phyloP scores from a whole-genome alignment of 2,888 invertebrate species.

The Ectemnius continuus region DNA sequence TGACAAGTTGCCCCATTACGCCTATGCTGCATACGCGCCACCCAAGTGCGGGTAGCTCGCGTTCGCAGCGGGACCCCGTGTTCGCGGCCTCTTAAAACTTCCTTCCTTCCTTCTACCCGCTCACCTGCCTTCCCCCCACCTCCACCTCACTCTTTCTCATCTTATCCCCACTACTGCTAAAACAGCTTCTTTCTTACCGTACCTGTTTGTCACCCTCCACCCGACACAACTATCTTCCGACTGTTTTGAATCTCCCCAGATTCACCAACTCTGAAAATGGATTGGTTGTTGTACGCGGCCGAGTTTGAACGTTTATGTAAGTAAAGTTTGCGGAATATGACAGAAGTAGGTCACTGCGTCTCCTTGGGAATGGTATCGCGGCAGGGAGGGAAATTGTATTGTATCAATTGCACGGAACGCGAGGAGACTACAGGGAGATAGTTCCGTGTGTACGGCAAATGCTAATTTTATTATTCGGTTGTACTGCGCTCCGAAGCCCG shows the following conservation, averaged over 20 bases:
- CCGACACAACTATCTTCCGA: background rate
- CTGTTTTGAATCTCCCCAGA: too few species aligned
- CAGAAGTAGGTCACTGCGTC: too few species aligned
- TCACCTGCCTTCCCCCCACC: constrained; percentile 11
- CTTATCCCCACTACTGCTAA: background rate
- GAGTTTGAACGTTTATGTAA: too few species aligned
- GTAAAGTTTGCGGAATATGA: too few species aligned
- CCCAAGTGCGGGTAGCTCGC: constrained; percentile 70
- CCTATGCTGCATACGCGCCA: constrained; percentile 69
- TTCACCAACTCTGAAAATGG: too few species aligned
- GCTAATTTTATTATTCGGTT: too few species aligned
- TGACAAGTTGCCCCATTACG: constrained; percentile 74
- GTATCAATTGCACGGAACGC: too few species aligned
- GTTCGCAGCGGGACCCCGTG: constrained; percentile 68
- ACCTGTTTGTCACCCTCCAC: background rate
- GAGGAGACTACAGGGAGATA: too few species aligned
- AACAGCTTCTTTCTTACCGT: background rate
- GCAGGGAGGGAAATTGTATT: too few species aligned
- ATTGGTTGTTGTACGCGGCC: too few species aligned
- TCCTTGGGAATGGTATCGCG: too few species aligned
- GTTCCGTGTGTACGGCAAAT: too few species aligned
- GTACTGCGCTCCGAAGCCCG: background rate
- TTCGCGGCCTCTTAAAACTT: constrained; percentile 64
- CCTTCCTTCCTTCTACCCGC: constrained; percentile 44
- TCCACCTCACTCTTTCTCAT: constrained; percentile 32